Evolutionary conservation across 2,888 invertebrate species (phyloP).

Genomic region (Luperina nickerlii): DNA sequence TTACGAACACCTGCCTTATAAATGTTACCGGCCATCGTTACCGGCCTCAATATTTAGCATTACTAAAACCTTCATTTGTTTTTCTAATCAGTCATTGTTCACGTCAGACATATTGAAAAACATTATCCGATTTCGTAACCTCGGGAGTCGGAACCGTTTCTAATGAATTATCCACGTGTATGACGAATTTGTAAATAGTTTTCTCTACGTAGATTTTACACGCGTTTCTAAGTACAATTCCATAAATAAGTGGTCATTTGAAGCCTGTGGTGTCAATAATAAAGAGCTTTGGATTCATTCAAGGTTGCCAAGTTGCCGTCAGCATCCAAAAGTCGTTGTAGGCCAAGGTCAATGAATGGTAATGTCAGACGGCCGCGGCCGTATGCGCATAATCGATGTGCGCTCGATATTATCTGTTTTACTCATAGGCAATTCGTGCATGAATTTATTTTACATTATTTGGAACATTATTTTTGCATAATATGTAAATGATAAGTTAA

Average conservation of each 20-base stretch:
- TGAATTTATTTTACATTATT: slow-evolving; percentile 16
- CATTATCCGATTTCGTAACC: slow-evolving; percentile 32
- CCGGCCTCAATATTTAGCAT: background rate
- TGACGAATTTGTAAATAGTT: slow-evolving; percentile 26
- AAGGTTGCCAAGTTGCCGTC: slow-evolving; percentile 73
- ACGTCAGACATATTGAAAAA: slow-evolving; percentile 22
- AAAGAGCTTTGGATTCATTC: slow-evolving; percentile 66
- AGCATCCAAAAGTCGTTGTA: slow-evolving; percentile 74
- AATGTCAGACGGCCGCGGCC: slow-evolving; percentile 64
- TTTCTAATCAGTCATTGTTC: slow-evolving; percentile 44
- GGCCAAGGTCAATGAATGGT: slow-evolving; percentile 78
- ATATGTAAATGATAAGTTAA: background rate
- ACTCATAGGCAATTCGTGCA: slow-evolving; percentile 5
- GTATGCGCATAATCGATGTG: slow-evolving; percentile 55
- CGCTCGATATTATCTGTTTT: slow-evolving; percentile 47
- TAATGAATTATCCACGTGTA: slow-evolving; percentile 33
- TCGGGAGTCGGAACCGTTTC: background rate
- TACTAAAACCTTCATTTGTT: slow-evolving; percentile 34
- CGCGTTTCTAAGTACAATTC: slow-evolving; percentile 10
- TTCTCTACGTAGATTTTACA: slow-evolving; percentile 24
- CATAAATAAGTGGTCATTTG: slow-evolving; percentile 36
- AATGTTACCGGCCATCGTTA: slow-evolving; percentile 28
- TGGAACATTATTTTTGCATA: background rate
- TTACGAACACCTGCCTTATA: background rate
- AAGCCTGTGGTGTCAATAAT: slow-evolving; percentile 55